Percentiles rank a stretch among this genome's conserved stretches.
Evolutionary conservation across 2,113 vertebrate genomes (phyloP).

Genomic region (Pomatostomus ruficeps): DNA sequence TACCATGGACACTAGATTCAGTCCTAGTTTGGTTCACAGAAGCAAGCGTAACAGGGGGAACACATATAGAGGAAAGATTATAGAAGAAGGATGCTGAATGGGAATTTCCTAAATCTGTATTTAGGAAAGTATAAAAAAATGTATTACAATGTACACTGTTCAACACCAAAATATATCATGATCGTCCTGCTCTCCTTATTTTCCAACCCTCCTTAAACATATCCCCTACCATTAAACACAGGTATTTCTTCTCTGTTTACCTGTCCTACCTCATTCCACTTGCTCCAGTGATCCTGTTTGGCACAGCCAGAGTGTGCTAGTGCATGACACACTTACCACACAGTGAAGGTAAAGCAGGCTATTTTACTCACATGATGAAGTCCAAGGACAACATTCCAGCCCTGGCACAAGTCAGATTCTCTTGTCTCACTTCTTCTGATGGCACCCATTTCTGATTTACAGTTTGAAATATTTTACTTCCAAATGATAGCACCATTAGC

Average conservation of each 20-base stretch:
- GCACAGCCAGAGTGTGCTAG: neutral
- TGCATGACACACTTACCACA: fast-evolving
- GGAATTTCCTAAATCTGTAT: neutral
- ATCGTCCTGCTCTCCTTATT: neutral
- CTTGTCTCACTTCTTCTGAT: neutral
- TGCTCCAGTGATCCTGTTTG: neutral
- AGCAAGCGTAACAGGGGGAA: neutral
- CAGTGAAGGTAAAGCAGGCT: neutral
- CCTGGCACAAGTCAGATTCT: neutral
- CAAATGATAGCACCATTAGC: neutral
- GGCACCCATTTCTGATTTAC: neutral
- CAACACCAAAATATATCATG: neutral
- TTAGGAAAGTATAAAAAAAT: neutral
- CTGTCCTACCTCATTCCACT: neutral
- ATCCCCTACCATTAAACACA: neutral
- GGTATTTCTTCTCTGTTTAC: neutral
- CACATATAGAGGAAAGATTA: neutral
- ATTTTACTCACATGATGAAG: neutral
- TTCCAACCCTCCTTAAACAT: neutral
- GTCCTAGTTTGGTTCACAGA: neutral
- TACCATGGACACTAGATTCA: neutral
- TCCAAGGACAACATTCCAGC: neutral
- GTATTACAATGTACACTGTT: neutral
- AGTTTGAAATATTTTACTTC: neutral
- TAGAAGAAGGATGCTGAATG: neutral